phyloP scores from a whole-genome alignment of 1,140 invertebrate genomes.

The Eubasilissa regina region DNA sequence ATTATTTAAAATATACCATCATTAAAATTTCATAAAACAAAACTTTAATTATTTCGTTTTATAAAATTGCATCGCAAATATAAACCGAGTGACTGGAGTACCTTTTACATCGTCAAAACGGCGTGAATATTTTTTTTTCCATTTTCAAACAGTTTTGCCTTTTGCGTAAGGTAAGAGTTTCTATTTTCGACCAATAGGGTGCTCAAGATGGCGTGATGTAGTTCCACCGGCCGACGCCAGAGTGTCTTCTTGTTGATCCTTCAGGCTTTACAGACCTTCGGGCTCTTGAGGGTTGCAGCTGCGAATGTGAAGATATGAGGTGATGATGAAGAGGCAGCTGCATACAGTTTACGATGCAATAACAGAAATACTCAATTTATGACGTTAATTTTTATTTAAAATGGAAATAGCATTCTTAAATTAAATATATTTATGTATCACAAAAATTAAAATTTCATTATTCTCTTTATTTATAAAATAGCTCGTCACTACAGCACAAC shows the following conservation, averaged over 20 bases:
- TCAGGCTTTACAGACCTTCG: not conserved
- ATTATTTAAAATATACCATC: too few species aligned
- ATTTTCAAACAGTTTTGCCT: constrained; percentile 24
- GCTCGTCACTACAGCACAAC: too few species aligned
- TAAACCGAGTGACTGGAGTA: not conserved
- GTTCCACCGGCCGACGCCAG: constrained; percentile 16
- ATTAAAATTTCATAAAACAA: too few species aligned
- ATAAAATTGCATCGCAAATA: too few species aligned
- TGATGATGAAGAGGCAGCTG: constrained; percentile 26
- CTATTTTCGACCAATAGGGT: constrained; percentile 14
- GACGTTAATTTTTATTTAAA: too few species aligned
- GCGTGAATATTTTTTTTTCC: constrained; percentile 9
- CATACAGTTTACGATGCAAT: constrained; percentile 1
- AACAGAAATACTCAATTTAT: not conserved
- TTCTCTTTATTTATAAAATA: too few species aligned
- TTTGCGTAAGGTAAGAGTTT: constrained; percentile 23
- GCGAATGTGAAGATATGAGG: constrained; percentile 14
- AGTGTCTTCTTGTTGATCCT: constrained; percentile 6
- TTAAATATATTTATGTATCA: too few species aligned
- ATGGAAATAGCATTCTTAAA: too few species aligned
- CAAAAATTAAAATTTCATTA: too few species aligned
- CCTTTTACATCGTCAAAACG: constrained; percentile 10
- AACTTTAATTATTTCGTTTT: too few species aligned
- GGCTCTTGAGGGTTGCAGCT: not conserved
- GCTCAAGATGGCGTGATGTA: constrained; percentile 38